Base-by-base conservation (phyloP, 1,140 invertebrate species). In the Bombus turneri region DNA sequence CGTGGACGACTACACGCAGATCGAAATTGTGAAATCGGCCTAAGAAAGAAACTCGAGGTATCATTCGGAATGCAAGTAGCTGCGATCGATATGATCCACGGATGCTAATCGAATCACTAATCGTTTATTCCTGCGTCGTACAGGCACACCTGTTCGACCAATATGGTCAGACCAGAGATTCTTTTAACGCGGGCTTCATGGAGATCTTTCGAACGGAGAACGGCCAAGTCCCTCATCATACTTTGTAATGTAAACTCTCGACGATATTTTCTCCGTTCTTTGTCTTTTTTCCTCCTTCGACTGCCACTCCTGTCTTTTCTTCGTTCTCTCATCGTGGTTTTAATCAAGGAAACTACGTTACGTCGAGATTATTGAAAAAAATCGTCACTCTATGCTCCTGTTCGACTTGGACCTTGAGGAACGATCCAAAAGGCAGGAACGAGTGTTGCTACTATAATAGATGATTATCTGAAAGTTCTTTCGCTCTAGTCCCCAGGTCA, bases 121-220 rank as follows among this genome's bases (percentile, higher is more conserved):
- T 91, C 85, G 82, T 88, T 90, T 90, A 91, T 91, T 91, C 90
- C 71, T 84, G 37, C 89, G 77, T 88, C 91, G 92, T 92, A 92
- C 79, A 43, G 62, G 88, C 87, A 90, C 92, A 93, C 92, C 92
- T 93, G 92, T 93, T 92, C 88, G 72, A 88, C 91, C 89, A 79
- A 91, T 93, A 93, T 91, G 91, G 92, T 79, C 81, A 89, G 79
- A 79, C 82, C 72, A 77, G 87, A 62, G 59, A 62, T 62, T 62
- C 28, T 62, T 62, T n/a, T 13, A 62, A 62, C 86, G 88, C 79
- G 86, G 68, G 86, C 90, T 87, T 89, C 89, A 89, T 88, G 79
- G 88, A 92, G 91, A 91, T 93, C 87, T 86, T 85, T 88, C 89
- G 83, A 87, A 81, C 88, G 88, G 85, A 81, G 83, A 83, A 84